Percentiles rank a stretch among this genome's conserved stretches.
These are phyloP conservation scores for Mormyrus iriodes DNA, from an alignment of 2,113 vertebrate genomes.

Conservation along the genomic window DNA sequence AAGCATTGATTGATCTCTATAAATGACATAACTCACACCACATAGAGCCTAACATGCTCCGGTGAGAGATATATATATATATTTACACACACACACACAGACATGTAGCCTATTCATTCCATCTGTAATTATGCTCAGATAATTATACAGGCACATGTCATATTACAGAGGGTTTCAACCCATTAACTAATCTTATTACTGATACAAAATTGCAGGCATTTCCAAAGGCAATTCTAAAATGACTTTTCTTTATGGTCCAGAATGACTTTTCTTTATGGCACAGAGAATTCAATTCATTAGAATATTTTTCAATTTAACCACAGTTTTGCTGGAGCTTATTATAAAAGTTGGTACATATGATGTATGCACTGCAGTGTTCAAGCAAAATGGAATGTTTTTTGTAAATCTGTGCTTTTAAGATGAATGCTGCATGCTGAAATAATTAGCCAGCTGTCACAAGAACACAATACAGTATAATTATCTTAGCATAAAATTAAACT, in stretches of 20 bases:
- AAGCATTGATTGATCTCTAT: neutral
- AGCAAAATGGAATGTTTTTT: neutral
- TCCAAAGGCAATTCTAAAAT: neutral
- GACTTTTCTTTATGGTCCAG: neutral
- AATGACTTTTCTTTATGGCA: neutral
- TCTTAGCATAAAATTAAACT: neutral
- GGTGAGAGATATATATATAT: neutral
- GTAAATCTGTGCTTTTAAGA: neutral
- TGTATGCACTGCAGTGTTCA: neutral
- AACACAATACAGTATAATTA: neutral
- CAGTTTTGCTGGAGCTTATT: neutral
- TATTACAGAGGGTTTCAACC: neutral
- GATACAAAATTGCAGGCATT: neutral
- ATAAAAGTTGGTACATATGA: neutral
- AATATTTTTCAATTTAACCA: neutral
- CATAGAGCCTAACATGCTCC: neutral
- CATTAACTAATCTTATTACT: constrained; percentile 4
- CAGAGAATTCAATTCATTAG: neutral
- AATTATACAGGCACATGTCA: neutral
- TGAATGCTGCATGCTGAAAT: neutral
- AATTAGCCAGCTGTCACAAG: neutral
- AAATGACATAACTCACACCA: neutral
- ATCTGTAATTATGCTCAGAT: neutral
- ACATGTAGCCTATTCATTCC: neutral
- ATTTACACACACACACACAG: no score